Base-by-base conservation (phyloP, 2,888 invertebrate species). In the Thera britannica region DNA sequence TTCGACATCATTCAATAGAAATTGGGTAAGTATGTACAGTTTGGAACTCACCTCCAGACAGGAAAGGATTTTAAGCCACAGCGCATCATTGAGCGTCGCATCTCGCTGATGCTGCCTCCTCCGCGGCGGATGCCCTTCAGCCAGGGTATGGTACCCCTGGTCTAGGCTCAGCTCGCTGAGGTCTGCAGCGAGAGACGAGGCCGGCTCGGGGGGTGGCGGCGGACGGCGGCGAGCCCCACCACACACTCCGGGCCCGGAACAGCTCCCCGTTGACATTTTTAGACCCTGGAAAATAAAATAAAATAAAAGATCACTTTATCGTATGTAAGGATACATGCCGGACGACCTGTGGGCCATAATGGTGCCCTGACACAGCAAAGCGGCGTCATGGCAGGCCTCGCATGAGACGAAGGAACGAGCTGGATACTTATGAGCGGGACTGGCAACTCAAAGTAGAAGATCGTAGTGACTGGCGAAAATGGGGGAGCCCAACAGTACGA, bases 71-170 rank as follows among this genome's bases (percentile, higher is more conserved):
- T 86, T 90, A 71, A 92, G 68, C 92, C 92, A 93, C 52, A 93
- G 70, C 7, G 92, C 90, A 71, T 93, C 93, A 69, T 84, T 90
- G 0, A 92, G 83, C 11, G 88, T 88, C 57, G 90, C 90, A 66
- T 93, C 92, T 9, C 75, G 49, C 51, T 74, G 74, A 44, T 75
- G 68, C 55, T 89, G 76, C 55, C 91, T 72, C 70, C 92, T 79
- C 49, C 91, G 81, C 0, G 92, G 92, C 0, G 92, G 92, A 7
- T 92, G 92, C 96, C 97, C 86, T 96, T 96, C 85, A 0, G 96
- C 96, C 67, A 97, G 89, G 6, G 97, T 97, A 78, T 97, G 97
- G 90, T 97, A 97, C 1, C 97, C 97, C 86, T 97, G 97, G 88
- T 97, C 97, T 52, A 97, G 91, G 80, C 95, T 96, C 54, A 97